Percentiles rank a stretch among this genome's conserved stretches.
Evolutionary conservation across 2,113 vertebrate genomes (phyloP).

Genomic region (Pipa parva): DNA sequence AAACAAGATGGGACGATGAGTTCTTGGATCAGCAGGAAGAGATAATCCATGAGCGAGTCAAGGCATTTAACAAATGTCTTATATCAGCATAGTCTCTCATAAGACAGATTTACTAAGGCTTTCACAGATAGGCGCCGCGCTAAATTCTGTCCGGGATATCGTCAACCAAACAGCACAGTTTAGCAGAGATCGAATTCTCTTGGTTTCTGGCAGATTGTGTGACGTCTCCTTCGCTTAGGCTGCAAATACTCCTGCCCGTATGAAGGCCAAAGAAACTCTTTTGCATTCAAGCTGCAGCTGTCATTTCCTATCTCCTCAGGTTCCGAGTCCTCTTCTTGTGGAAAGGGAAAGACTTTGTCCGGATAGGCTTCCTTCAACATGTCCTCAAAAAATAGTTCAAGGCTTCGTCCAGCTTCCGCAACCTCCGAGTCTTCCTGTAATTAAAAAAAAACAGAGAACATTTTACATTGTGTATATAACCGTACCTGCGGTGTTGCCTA

Average conservation of each 20-base stretch:
- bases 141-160: too few relatives aligned
- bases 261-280: slow-evolving; percentile 77
- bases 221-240: slow-evolving; percentile 87
- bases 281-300: slow-evolving; percentile 52
- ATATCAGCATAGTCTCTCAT: too few relatives aligned
- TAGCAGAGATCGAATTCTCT: slow-evolving; percentile 21
- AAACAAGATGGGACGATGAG: too few relatives aligned
- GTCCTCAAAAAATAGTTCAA: slow-evolving; percentile 81
- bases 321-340: slow-evolving; percentile 80
- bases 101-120: too few relatives aligned
- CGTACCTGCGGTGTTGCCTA: too few relatives aligned
- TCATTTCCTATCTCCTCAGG: slow-evolving; percentile 78
- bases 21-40: too few relatives aligned
- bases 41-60: too few relatives aligned
- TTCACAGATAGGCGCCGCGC: too few relatives aligned
- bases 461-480: too few relatives aligned
- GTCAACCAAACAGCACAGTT: neutral
- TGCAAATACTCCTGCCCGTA: slow-evolving; percentile 78
- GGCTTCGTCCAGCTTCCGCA: slow-evolving; percentile 85
- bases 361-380: slow-evolving; percentile 83
- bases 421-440: slow-evolving; percentile 97
- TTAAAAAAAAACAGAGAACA: too few relatives aligned
- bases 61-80: too few relatives aligned
- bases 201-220: slow-evolving; percentile 68
- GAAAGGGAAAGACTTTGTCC: slow-evolving; percentile 66